Conservation (phyloP, 2,113 vertebrate species). For the Polypterus bichir region DNA sequence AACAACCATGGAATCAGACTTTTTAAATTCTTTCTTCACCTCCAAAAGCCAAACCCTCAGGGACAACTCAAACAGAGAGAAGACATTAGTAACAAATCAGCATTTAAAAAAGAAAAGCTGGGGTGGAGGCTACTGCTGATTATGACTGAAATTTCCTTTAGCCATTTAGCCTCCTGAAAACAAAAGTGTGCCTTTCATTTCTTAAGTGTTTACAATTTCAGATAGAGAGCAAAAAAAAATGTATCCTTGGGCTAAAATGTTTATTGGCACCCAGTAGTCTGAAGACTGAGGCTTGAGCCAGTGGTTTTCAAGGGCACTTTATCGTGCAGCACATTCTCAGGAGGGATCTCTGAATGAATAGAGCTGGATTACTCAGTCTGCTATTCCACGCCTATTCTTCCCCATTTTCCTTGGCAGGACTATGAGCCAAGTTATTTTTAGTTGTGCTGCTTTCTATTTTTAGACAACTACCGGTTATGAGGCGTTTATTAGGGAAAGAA, state of each 20-base stretch:
- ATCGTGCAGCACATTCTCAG: slow-evolving; percentile 50
- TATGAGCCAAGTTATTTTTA: slow-evolving; percentile 85
- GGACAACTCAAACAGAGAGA: not conserved
- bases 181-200: slow-evolving; percentile 51
- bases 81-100: not conserved
- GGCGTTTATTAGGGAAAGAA: slow-evolving; percentile 74
- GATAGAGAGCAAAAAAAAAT: slow-evolving; percentile 38
- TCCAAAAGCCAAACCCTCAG: slow-evolving; percentile 1
- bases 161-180: slow-evolving; percentile 27
- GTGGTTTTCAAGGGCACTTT: slow-evolving; percentile 65
- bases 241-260: slow-evolving; percentile 69
- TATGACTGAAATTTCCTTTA: slow-evolving; percentile 5
- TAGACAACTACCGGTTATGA: slow-evolving; percentile 81
- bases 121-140: not conserved
- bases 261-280: slow-evolving; percentile 74
- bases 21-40: no score
- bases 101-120: not conserved
- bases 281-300: slow-evolving; percentile 61
- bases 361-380: slow-evolving; percentile 65
- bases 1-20: no score
- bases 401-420: slow-evolving; percentile 82
- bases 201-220: slow-evolving; percentile 52
- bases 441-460: slow-evolving; percentile 81
- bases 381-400: slow-evolving; percentile 83
- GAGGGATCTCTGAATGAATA: slow-evolving; percentile 73